These are phyloP conservation scores for Murina feae DNA, from an alignment of 2,113 vertebrate species.

Conservation along the genomic window DNA sequence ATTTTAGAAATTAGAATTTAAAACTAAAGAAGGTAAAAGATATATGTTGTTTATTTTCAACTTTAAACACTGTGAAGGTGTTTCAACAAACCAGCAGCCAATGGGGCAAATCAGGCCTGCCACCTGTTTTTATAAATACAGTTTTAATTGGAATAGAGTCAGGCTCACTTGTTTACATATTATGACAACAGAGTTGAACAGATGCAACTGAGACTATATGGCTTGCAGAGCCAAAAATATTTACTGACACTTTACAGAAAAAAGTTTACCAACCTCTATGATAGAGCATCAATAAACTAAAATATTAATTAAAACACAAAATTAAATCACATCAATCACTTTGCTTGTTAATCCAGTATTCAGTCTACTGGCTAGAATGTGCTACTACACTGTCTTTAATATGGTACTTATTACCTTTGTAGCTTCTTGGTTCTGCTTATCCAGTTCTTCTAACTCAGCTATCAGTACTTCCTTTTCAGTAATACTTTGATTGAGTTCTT, in stretches of 20 bases:
- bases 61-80: background rate
- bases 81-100: background rate
- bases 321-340: background rate
- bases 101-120: background rate
- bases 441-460: slow-evolving; percentile 92
- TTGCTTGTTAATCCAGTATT: background rate
- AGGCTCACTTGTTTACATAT: background rate
- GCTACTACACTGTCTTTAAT: background rate
- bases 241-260: background rate
- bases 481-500: slow-evolving; percentile 81
- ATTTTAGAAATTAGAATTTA: background rate
- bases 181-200: background rate
- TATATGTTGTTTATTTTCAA: background rate
- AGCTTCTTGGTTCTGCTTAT: slow-evolving; percentile 94
- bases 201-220: background rate
- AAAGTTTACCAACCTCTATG: background rate
- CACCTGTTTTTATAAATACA: background rate
- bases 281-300: background rate
- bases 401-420: slow-evolving; percentile 85
- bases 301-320: background rate
- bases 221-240: background rate
- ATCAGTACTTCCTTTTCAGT: slow-evolving; percentile 86
- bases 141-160: background rate
- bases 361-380: background rate
- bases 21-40: slow-evolving; percentile 2